Evolutionary conservation across 2,797 vertebrate genomes (phyloP), one percentile per base, ranked within the genome.

Genomic region (Bovichtus diacanthus): DNA sequence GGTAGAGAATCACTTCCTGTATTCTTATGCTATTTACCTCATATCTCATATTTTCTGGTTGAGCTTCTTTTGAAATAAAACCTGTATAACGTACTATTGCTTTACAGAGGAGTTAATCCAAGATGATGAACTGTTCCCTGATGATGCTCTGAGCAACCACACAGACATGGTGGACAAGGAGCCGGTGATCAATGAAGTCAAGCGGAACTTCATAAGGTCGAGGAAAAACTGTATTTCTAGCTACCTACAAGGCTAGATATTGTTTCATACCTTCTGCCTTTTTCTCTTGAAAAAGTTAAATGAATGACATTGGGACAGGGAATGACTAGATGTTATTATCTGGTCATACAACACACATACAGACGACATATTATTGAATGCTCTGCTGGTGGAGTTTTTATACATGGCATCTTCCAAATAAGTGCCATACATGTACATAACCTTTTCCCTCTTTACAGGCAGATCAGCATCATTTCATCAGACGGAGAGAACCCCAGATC

Each of bases 91-190:
- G 36, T 25, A 15, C 10, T 41, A 5, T n/a, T 58, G 23, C 51
- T 78, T 74, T 44, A 55, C 88, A 95, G 94, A 93, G 8, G 81
- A 92, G 11, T 21, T 94, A 8, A 70, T 93, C 0, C 96, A 96
- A 49, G 94, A 97, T 0, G 96, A 96, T 1, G 92, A 94, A 36
- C 18, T 96, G 50, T 95, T 97, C 80, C 94, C 95, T 0, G 97
- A 99, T 1, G 98, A 99, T 29, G 94, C 96, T 0, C 96, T 99
- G 36, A 98, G 98, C 91, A 97, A 95, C 90, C 96, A 97, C 91
- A 94, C 94, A 0, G 97, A 97, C 85, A 94, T 98, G 92, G 95
- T 94, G 0, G 97, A 98, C 61, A 96, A 83, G 0, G 97, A 99
- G 70, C 97, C 97, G 0, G 91, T 95, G 41, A 90, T 95, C 0